phyloP scores from a whole-genome alignment of 2,797 vertebrate species.

The Alca torda region DNA sequence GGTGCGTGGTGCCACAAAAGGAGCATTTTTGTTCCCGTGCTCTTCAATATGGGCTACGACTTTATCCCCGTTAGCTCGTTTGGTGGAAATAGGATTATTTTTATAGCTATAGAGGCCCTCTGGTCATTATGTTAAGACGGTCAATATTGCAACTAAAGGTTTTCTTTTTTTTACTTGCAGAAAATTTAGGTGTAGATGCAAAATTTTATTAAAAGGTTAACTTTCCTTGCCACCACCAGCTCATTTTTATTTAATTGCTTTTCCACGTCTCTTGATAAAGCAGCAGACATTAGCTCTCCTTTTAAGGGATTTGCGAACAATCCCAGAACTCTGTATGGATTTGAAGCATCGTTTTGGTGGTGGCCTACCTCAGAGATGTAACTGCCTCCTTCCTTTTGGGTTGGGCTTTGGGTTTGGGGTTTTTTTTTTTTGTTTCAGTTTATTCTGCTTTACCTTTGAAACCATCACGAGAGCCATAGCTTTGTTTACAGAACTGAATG shows the following conservation, averaged over 20 bases:
- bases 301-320: not conserved
- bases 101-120: not conserved
- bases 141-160: not conserved
- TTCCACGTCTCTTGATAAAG: not conserved
- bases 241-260: not conserved
- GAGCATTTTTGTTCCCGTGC: not conserved
- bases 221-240: slow-evolving; percentile 4
- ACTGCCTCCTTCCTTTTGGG: slow-evolving; percentile 35
- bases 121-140: not conserved
- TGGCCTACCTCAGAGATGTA: slow-evolving; percentile 74
- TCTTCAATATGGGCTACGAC: not conserved
- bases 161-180: not conserved
- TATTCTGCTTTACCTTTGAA: slow-evolving; percentile 31
- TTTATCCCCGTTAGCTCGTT: not conserved
- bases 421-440: not conserved
- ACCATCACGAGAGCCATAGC: slow-evolving; percentile 63
- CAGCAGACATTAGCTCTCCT: slow-evolving; percentile 35
- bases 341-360: slow-evolving; percentile 47
- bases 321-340: not conserved
- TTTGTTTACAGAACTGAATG: slow-evolving; percentile 66
- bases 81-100: not conserved
- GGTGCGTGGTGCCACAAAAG: slow-evolving; percentile 17
- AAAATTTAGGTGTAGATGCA: not conserved
- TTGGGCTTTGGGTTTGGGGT: not conserved
- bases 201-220: not conserved